Conservation (phyloP, 2,113 vertebrate species). For the Bubo blakistoni region DNA sequence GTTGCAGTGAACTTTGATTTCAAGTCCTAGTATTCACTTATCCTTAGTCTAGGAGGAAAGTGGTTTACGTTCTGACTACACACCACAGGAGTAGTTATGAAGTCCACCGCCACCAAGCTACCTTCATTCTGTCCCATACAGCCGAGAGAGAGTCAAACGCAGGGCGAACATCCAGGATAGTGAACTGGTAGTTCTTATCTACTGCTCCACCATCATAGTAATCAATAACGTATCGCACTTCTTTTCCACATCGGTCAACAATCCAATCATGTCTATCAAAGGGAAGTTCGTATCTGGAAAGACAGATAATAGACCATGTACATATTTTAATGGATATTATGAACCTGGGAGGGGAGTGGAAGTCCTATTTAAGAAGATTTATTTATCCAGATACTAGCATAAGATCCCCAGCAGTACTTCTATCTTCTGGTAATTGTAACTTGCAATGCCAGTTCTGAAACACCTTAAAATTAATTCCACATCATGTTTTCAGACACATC, state of each 20-base stretch:
- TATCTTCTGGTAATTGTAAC: neutral
- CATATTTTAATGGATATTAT: neutral
- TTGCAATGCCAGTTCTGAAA: neutral
- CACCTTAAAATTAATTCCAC: neutral
- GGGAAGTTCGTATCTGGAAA: slow-evolving; percentile 87
- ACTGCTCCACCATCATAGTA: slow-evolving; percentile 91
- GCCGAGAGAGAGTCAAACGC: slow-evolving; percentile 87
- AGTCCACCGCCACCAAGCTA: slow-evolving; percentile 95
- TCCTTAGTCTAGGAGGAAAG: neutral
- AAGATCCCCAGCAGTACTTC: neutral
- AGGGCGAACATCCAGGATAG: slow-evolving; percentile 90
- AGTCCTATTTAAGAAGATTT: neutral
- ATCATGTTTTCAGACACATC: neutral
- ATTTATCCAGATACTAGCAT: neutral
- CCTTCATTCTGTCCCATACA: slow-evolving; percentile 94
- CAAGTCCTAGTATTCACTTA: neutral
- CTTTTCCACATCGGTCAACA: slow-evolving; percentile 89
- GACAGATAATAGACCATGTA: neutral
- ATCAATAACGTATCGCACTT: slow-evolving; percentile 93
- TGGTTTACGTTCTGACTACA: neutral
- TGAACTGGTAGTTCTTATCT: slow-evolving; percentile 87
- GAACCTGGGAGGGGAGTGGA: neutral
- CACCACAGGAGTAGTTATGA: slow-evolving; percentile 68
- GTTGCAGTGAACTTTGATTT: neutral
- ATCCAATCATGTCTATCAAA: slow-evolving; percentile 97